Percentiles rank a stretch among this genome's conserved stretches.
phyloP scores from a whole-genome alignment of 2,888 invertebrate genomes.

The Cosmorhoe ocellata region DNA sequence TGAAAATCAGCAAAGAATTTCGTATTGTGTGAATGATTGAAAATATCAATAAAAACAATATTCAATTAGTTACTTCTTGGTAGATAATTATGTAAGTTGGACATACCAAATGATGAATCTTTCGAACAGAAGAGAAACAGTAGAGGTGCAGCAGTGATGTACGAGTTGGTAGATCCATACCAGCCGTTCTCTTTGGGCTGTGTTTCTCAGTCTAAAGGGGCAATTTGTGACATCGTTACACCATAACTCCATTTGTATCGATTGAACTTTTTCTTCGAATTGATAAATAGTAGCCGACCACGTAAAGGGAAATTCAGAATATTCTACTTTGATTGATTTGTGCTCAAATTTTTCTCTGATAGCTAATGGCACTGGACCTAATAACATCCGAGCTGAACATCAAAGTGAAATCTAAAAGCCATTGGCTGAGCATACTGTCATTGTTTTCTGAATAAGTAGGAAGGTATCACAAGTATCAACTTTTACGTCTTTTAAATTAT shows the following conservation, averaged over 20 bases:
- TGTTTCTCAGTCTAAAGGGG: constrained; percentile 29
- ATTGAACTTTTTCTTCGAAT: constrained; percentile 49
- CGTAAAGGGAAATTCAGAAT: constrained; percentile 34
- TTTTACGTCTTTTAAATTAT: no score
- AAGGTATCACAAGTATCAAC: no score
- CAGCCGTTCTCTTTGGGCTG: neutral
- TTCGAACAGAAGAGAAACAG: no score
- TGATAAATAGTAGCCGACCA: constrained; percentile 15
- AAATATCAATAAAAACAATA: no score
- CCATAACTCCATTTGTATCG: constrained; percentile 59
- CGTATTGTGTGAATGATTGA: no score
- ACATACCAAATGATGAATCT: no score
- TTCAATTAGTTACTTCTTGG: no score
- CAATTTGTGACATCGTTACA: constrained; percentile 59
- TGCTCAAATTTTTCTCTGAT: constrained; percentile 17
- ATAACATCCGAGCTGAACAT: neutral
- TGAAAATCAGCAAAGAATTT: no score
- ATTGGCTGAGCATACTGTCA: no score
- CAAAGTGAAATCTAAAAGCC: neutral
- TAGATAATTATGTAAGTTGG: no score
- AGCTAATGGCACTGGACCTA: constrained; percentile 5
- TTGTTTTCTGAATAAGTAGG: no score
- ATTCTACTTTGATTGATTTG: constrained; percentile 23
- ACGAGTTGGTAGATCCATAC: neutral
- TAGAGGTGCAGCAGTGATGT: no score